Evolutionary conservation across 2,888 invertebrate genomes (phyloP).

Genomic region (Synergus gifuensis): DNA sequence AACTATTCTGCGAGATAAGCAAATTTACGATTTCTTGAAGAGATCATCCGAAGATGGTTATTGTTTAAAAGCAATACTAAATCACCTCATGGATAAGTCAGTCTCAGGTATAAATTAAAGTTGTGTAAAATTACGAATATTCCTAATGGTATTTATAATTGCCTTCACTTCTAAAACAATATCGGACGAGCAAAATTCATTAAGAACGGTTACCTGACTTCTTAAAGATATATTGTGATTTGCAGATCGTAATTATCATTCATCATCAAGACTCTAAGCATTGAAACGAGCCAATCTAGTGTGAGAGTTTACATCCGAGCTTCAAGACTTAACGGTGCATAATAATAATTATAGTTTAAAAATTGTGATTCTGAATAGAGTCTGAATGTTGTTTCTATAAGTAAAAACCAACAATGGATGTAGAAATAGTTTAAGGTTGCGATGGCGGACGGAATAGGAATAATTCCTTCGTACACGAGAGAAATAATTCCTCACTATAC

Average conservation of each 20-base stretch:
- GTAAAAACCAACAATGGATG: not conserved
- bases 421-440: not conserved
- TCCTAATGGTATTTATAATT: conserved; percentile 10
- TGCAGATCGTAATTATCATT: conserved; percentile 37
- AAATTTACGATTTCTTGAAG: not conserved
- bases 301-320: conserved; percentile 26
- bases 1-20: not conserved
- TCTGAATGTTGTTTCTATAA: not conserved
- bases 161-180: conserved; percentile 30
- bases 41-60: not conserved
- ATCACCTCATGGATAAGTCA: not conserved
- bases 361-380: conserved; percentile 14
- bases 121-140: not conserved
- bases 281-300: conserved; percentile 32
- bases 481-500: not conserved
- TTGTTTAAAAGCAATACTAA: not conserved
- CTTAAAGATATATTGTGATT: conserved; percentile 39
- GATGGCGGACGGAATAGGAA: not conserved
- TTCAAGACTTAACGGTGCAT: conserved; percentile 32
- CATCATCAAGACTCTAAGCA: conserved; percentile 32
- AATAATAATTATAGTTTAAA: conserved; percentile 32
- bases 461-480: not conserved
- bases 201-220: conserved; percentile 29
- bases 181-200: conserved; percentile 13
- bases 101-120: not conserved